Conservation (phyloP, 2,113 vertebrate species). For the Nothobranchius kuhntae region DNA sequence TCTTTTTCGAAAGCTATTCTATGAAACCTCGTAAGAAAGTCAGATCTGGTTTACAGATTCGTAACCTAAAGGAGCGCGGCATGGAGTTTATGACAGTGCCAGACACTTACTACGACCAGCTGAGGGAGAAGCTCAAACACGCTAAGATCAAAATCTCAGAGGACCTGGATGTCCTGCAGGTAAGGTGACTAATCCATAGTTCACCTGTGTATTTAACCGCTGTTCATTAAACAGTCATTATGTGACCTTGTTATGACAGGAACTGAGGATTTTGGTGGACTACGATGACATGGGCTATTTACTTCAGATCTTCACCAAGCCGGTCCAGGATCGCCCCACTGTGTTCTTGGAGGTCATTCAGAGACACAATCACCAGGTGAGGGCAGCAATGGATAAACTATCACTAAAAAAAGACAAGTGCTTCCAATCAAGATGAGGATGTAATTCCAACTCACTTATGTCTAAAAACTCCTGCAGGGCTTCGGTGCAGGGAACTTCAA, state of each 20-base stretch:
- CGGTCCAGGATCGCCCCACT: slow-evolving; percentile 94
- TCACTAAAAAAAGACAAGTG: not conserved
- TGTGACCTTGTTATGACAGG: slow-evolving; percentile 69
- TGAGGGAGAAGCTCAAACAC: slow-evolving; percentile 84
- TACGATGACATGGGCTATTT: slow-evolving; percentile 94
- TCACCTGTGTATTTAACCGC: no score
- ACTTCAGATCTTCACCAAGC: slow-evolving; percentile 97
- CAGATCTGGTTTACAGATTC: slow-evolving; percentile 77
- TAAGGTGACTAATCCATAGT: slow-evolving; percentile 34
- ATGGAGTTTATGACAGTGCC: slow-evolving; percentile 91
- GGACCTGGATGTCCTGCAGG: slow-evolving; percentile 85
- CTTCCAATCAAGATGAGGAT: not conserved
- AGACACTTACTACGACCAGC: slow-evolving; percentile 85
- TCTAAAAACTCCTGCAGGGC: slow-evolving; percentile 76
- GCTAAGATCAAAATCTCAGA: slow-evolving; percentile 90
- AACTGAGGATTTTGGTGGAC: slow-evolving; percentile 93
- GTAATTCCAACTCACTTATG: not conserved
- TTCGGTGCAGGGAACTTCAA: slow-evolving; percentile 98
- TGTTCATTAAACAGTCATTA: not conserved
- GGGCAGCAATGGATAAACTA: not conserved
- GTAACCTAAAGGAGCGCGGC: slow-evolving; percentile 88
- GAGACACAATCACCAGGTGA: slow-evolving; percentile 94
- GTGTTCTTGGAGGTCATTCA: slow-evolving; percentile 96
- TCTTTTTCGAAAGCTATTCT: not conserved
- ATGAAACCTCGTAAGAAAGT: not conserved